phyloP scores from a whole-genome alignment of 2,113 vertebrate species.

The Orientallactaga bullata region DNA sequence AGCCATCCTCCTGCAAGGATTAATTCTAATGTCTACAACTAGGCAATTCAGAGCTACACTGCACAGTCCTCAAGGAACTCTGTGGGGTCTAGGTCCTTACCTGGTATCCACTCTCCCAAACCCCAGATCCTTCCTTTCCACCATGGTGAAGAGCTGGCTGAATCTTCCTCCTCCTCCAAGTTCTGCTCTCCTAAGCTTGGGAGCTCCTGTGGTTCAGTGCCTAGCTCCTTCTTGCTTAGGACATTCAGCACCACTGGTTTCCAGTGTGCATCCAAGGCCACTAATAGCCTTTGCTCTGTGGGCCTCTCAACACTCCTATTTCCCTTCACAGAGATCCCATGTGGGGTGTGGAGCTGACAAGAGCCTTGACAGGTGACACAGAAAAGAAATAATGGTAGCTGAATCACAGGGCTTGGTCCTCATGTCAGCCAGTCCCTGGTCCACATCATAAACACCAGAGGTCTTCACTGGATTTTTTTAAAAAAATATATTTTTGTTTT shows the following conservation, averaged over 20 bases:
- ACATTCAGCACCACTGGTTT: neutral
- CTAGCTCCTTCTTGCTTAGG: neutral
- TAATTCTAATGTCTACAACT: neutral
- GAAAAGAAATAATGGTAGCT: neutral
- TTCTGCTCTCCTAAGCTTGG: neutral
- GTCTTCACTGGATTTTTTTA: no score
- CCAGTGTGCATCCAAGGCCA: neutral
- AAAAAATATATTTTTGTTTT: no score
- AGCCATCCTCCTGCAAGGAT: accelerated
- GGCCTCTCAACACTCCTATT: no score
- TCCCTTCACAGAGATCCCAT: neutral
- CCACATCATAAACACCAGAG: accelerated
- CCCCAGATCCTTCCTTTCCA: accelerated
- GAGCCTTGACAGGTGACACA: neutral
- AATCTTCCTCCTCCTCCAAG: accelerated
- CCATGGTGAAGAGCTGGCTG: neutral
- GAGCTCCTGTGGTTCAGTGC: accelerated
- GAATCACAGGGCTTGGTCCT: no score
- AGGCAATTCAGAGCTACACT: neutral
- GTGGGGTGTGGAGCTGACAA: neutral
- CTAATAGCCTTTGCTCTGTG: neutral
- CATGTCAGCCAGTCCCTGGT: no score
- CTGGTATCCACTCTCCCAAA: accelerated
- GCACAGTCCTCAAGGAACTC: no score
- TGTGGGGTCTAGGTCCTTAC: neutral